phyloP scores from a whole-genome alignment of 1,140 invertebrate genomes.

The Dreissena polymorpha region DNA sequence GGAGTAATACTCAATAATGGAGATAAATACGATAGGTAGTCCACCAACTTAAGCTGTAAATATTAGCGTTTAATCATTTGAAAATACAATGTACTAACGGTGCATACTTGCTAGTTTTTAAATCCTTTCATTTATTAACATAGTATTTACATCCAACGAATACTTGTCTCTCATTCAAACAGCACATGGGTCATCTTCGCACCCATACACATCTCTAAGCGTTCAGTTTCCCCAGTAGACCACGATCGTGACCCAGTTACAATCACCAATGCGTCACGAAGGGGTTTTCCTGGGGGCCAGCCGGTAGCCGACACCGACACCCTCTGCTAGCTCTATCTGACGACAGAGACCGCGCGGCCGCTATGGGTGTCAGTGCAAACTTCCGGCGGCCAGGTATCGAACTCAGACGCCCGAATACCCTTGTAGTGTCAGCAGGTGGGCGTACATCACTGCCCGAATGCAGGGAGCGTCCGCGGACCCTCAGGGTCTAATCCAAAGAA shows the following conservation, averaged over 20 bases:
- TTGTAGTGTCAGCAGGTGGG: conserved; percentile 3
- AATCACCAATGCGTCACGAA: conserved; percentile 16
- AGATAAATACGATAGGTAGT: no score
- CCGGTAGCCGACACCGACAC: conserved; percentile 10
- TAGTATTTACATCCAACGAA: no score
- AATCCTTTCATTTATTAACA: no score
- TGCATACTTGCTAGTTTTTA: no score
- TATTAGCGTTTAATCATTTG: no score
- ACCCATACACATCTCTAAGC: no score
- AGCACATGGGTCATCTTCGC: no score
- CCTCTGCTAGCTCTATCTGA: conserved; percentile 31
- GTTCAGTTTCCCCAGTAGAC: conserved; percentile 1
- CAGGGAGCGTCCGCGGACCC: conserved; percentile 39
- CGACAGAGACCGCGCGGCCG: conserved; percentile 43
- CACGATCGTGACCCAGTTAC: conserved; percentile 27
- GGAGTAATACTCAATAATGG: no score
- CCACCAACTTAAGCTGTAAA: no score
- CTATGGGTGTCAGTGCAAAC: conserved; percentile 22
- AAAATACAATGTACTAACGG: no score
- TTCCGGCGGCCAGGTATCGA: conserved; percentile 7
- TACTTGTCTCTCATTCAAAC: no score
- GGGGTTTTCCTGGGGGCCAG: conserved; percentile 39
- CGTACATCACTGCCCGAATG: conserved; percentile 51
- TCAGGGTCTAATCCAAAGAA: conserved; percentile 49
- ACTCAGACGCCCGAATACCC: conserved; percentile 39